Conservation (phyloP, 2,888 invertebrate species). For the Caenorhabditis virilis region DNA sequence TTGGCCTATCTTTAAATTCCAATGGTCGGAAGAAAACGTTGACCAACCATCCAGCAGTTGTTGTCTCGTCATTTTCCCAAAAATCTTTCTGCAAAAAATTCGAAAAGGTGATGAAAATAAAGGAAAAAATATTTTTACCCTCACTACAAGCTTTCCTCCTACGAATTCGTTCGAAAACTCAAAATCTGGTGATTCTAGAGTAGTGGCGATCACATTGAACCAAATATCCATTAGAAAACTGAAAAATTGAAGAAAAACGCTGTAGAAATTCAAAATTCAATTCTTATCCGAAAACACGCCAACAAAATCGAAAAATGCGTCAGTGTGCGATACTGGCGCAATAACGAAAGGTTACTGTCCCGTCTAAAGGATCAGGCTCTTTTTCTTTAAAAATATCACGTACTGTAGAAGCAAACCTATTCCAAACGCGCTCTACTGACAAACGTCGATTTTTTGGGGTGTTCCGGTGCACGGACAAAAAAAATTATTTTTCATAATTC, state of each 20-base stretch:
- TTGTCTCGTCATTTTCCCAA: slow-evolving; percentile 13
- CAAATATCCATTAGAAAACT: slow-evolving; percentile 27
- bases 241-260: background rate
- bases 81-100: slow-evolving; percentile 26
- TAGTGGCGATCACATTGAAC: slow-evolving; percentile 11
- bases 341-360: no score
- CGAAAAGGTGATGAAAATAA: background rate
- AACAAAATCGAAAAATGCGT: no score
- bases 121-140: slow-evolving; percentile 9
- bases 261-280: background rate
- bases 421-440: no score
- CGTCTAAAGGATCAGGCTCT: no score
- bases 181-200: slow-evolving; percentile 21
- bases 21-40: slow-evolving; percentile 25
- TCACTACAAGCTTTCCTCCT: slow-evolving; percentile 30
- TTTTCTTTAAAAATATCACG: no score
- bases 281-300: no score
- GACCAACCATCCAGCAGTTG: slow-evolving; percentile 25
- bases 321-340: no score
- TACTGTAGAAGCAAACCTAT: no score
- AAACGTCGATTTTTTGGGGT: no score
- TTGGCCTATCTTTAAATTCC: slow-evolving; percentile 30
- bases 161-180: slow-evolving; percentile 19
- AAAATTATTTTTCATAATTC: no score
- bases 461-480: no score